Conservation (phyloP, 1,140 invertebrate species). For the Heliconius nattereri region DNA sequence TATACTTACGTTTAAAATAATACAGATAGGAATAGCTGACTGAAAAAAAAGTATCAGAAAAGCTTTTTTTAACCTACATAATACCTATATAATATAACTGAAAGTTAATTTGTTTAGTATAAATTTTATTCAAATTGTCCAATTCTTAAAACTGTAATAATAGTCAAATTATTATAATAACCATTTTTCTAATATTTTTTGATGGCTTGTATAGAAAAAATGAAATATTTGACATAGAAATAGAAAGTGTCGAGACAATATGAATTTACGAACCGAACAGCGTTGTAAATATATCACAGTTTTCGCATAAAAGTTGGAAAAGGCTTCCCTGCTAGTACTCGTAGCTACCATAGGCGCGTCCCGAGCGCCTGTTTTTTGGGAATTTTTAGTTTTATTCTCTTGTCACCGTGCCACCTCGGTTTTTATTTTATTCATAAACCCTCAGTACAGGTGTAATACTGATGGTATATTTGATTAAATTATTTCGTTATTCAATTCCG, state of each 20-base stretch:
- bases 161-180: background rate
- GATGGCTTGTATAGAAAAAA: background rate
- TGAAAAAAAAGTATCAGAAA: too few species aligned
- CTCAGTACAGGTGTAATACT: background rate
- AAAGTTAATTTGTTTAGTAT: too few species aligned
- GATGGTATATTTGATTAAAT: background rate
- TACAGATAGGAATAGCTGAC: too few species aligned
- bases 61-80: too few species aligned
- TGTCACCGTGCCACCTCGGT: background rate
- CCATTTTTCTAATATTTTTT: background rate
- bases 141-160: too few species aligned
- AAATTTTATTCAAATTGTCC: too few species aligned
- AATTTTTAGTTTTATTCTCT: conserved; percentile 12
- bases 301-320: conserved; percentile 34
- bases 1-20: too few species aligned
- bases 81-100: too few species aligned
- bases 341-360: background rate
- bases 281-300: conserved; percentile 31
- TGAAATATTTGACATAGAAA: conserved; percentile 4
- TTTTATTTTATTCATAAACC: background rate
- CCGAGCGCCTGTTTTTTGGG: background rate
- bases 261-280: conserved; percentile 38
- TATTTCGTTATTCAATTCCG: background rate
- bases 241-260: conserved; percentile 29
- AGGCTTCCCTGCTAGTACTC: background rate